phyloP scores from a whole-genome alignment of 2,797 vertebrate genomes.

The Esox masquinongy region DNA sequence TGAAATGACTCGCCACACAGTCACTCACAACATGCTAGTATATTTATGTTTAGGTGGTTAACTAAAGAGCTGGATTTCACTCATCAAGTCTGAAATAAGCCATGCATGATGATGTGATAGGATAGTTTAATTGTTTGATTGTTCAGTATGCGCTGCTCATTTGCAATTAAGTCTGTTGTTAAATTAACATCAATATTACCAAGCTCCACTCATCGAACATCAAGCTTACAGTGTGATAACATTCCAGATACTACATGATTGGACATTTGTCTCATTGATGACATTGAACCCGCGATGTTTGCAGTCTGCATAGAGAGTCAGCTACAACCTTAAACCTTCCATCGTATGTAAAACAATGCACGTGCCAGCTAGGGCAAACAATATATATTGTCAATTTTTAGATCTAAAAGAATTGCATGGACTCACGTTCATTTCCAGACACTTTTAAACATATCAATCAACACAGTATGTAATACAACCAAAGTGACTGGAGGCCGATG shows the following conservation, averaged over 20 bases:
- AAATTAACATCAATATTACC: constrained; percentile 49
- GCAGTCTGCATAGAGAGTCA: constrained; percentile 39
- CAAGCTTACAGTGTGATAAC: constrained; percentile 24
- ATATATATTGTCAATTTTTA: no score
- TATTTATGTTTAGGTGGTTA: constrained; percentile 22
- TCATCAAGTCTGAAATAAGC: constrained; percentile 25
- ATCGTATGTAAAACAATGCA: constrained; percentile 43
- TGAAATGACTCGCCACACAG: constrained; percentile 10
- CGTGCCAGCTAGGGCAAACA: constrained; percentile 23
- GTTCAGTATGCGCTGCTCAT: constrained; percentile 43
- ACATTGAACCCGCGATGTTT: constrained; percentile 32
- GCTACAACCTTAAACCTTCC: constrained; percentile 47
- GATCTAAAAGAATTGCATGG: no score
- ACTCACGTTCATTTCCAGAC: no score
- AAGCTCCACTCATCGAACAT: constrained; percentile 50
- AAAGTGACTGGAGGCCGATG: no score
- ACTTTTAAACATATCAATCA: no score
- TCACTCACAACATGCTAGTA: not conserved
- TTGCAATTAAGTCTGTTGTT: constrained; percentile 44
- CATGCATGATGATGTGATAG: constrained; percentile 17
- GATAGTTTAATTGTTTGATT: constrained; percentile 42
- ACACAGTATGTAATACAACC: no score
- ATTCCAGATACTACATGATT: constrained; percentile 33
- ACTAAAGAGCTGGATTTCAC: constrained; percentile 16
- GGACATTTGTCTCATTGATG: constrained; percentile 49